These are phyloP conservation scores for Prenolepis imparis DNA, from an alignment of 2,888 invertebrate species.

Conservation along the genomic window DNA sequence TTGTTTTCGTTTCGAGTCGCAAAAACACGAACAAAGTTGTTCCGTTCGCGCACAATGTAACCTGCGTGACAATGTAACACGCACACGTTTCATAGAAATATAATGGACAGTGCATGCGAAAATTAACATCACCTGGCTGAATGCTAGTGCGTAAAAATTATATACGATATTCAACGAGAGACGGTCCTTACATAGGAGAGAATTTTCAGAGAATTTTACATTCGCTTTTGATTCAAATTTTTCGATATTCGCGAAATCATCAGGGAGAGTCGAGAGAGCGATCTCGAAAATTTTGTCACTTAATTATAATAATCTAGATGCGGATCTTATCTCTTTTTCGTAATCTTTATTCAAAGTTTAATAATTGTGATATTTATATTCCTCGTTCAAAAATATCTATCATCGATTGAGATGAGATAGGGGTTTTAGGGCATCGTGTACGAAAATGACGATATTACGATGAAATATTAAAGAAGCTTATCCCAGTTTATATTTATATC, in stretches of 20 bases:
- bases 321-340: neutral
- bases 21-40: conserved; percentile 8
- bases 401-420: neutral
- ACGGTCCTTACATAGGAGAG: neutral
- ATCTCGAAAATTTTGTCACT: neutral
- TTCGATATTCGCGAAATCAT: neutral
- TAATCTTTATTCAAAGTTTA: neutral
- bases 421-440: neutral
- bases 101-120: conserved; percentile 41
- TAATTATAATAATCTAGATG: neutral
- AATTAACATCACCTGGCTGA: conserved; percentile 30
- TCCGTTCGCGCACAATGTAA: neutral
- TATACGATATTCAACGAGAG: neutral
- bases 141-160: conserved; percentile 11
- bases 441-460: neutral
- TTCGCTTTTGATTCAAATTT: neutral
- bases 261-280: neutral
- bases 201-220: neutral
- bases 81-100: conserved; percentile 25
- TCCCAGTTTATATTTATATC: neutral
- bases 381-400: neutral
- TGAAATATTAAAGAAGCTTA: conserved; percentile 22
- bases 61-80: conserved; percentile 15
- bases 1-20: neutral
- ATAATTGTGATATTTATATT: neutral